Conservation (phyloP, 2,113 vertebrate species). For the Oriolus oriolus region DNA sequence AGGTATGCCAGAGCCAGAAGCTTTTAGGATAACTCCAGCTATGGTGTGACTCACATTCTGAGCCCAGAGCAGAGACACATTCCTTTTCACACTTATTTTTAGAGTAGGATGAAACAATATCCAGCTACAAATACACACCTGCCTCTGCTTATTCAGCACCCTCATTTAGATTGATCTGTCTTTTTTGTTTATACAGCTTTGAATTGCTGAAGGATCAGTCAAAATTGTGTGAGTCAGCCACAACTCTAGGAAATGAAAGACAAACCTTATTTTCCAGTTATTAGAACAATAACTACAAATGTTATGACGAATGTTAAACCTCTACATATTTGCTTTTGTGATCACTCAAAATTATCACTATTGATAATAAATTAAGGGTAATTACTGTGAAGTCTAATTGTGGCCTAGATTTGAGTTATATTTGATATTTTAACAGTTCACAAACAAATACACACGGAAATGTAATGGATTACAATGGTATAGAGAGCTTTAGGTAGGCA, state of each 20-base stretch:
- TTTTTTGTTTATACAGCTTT: constrained; percentile 16
- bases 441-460: neutral
- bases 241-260: neutral
- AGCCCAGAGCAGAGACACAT: neutral
- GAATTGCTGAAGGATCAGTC: constrained; percentile 17
- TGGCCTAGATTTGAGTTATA: neutral
- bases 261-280: neutral
- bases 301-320: neutral
- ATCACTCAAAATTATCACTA: neutral
- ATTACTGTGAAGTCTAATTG: neutral
- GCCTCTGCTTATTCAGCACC: constrained; percentile 38
- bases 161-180: neutral
- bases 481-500: neutral
- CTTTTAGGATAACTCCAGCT: neutral
- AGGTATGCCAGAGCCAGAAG: neutral
- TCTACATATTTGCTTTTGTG: neutral
- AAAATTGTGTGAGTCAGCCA: constrained; percentile 30
- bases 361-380: neutral
- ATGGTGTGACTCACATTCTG: neutral
- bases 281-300: neutral
- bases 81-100: constrained; percentile 32
- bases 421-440: neutral
- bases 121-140: neutral
- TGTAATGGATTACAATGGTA: neutral
- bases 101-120: constrained; percentile 4